phyloP scores from a whole-genome alignment of 2,888 invertebrate species.

The Acanthosoma haemorrhoidale region DNA sequence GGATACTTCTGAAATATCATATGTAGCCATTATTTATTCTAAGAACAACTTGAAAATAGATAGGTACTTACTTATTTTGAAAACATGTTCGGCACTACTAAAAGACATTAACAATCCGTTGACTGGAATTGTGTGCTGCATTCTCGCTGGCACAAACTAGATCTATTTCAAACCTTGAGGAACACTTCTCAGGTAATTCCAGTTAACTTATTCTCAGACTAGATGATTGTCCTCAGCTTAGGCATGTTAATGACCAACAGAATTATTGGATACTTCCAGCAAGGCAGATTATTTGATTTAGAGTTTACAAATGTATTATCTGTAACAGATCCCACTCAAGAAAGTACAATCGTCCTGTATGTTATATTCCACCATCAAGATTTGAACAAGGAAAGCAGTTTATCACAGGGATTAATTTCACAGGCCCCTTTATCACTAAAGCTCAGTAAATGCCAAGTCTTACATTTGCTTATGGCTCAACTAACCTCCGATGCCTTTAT shows the following conservation, averaged over 20 bases:
- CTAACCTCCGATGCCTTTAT: too few species aligned
- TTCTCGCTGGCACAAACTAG: background rate
- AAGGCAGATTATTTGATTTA: too few species aligned
- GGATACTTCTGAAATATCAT: too few species aligned
- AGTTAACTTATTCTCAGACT: background rate
- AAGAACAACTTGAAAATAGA: too few species aligned
- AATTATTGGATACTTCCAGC: too few species aligned
- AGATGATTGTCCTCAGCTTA: background rate
- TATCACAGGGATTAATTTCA: too few species aligned
- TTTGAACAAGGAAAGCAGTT: too few species aligned
- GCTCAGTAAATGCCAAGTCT: too few species aligned
- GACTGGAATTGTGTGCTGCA: background rate
- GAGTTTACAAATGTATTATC: background rate
- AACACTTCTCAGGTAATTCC: background rate
- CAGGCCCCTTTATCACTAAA: too few species aligned
- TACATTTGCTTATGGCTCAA: too few species aligned
- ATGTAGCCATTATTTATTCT: too few species aligned
- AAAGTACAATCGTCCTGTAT: background rate
- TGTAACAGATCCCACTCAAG: background rate
- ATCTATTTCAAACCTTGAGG: background rate
- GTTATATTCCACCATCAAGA: slow-evolving; percentile 17
- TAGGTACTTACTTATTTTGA: background rate
- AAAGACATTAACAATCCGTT: background rate
- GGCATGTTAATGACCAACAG: too few species aligned
- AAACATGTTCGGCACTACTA: background rate